phyloP scores from a whole-genome alignment of 1,140 invertebrate genomes.

The Megalopta genalis region DNA sequence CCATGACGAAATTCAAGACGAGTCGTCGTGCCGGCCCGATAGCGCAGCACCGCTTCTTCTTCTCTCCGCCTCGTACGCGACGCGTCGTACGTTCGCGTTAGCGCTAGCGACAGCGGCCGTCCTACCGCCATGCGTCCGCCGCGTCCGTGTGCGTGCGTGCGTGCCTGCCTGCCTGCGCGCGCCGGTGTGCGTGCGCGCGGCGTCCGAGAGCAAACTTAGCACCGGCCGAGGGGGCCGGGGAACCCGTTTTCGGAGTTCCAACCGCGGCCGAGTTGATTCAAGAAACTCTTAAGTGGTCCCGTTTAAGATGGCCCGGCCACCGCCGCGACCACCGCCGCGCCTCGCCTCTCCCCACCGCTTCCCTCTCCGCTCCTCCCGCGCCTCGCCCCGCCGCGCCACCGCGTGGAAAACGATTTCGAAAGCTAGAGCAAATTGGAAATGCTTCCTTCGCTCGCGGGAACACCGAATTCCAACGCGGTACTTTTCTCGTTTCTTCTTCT shows the following conservation, averaged over 20 bases:
- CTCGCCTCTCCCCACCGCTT: too few relatives aligned
- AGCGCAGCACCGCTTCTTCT: conserved; percentile 41
- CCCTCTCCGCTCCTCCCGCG: too few relatives aligned
- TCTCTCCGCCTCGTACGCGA: background rate
- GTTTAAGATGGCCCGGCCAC: conserved; percentile 44
- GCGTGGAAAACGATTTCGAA: conserved; percentile 28
- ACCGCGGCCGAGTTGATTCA: conserved; percentile 51
- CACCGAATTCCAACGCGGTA: background rate
- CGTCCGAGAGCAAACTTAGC: conserved; percentile 49
- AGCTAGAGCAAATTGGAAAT: conserved; percentile 19
- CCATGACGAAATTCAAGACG: conserved; percentile 67
- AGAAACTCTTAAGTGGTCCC: conserved; percentile 57
- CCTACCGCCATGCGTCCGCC: background rate
- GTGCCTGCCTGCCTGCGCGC: too few relatives aligned
- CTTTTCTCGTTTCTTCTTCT: background rate
- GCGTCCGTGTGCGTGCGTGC: background rate
- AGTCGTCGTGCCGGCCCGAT: conserved; percentile 56
- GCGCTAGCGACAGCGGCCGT: too few relatives aligned
- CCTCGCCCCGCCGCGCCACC: too few relatives aligned
- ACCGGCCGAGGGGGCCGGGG: background rate
- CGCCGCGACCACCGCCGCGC: conserved; percentile 5
- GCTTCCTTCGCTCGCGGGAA: background rate
- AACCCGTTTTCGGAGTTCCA: conserved; percentile 50
- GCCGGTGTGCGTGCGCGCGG: background rate
- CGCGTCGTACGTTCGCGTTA: too few relatives aligned